These are phyloP conservation scores for Hipparchia sbordonii DNA, from an alignment of 2,888 invertebrate genomes.

Conservation along the genomic window DNA sequence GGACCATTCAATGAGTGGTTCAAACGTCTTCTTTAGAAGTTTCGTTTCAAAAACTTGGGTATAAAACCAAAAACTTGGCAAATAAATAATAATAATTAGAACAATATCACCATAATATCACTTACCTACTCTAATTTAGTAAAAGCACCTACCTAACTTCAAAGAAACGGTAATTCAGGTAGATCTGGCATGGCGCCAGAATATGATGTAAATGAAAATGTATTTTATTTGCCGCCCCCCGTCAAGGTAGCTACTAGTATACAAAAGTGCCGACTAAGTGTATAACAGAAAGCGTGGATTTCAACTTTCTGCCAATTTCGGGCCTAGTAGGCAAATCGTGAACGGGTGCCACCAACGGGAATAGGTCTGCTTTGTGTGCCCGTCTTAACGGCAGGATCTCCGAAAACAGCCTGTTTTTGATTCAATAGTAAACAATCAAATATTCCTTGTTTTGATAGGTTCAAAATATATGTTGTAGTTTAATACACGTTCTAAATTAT, in stretches of 20 bases:
- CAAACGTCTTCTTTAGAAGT: too few relatives aligned
- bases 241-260: background rate
- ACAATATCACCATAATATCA: background rate
- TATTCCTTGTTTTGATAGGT: too few relatives aligned
- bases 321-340: background rate
- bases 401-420: too few relatives aligned
- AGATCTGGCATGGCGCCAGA: background rate
- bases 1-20: too few relatives aligned
- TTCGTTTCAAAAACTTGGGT: too few relatives aligned
- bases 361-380: too few relatives aligned
- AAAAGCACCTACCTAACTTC: background rate
- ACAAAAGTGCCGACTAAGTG: background rate
- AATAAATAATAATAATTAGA: background rate
- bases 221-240: background rate
- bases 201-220: conserved; percentile 1
- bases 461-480: too few relatives aligned
- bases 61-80: too few relatives aligned
- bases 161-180: conserved; percentile 2
- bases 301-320: background rate
- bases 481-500: too few relatives aligned
- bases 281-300: background rate
- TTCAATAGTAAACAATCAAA: too few relatives aligned
- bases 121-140: background rate
- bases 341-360: too few relatives aligned
- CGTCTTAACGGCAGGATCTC: too few relatives aligned